Evolutionary conservation across 2,797 vertebrate genomes (phyloP).

Genomic region (Rhinichthys osculus): DNA sequence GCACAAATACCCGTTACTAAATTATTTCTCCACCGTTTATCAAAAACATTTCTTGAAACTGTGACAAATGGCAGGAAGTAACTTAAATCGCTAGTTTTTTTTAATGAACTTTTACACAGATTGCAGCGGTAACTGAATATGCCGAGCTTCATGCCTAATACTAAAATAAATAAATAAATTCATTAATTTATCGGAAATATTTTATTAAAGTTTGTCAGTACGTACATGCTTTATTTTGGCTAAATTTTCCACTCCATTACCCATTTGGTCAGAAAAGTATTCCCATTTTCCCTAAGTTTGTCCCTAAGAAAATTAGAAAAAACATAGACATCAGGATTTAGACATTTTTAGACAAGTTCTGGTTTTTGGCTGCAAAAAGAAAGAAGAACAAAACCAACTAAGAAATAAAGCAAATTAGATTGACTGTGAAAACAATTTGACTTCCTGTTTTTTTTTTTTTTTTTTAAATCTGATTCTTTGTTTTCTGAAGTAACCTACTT

Average conservation of each 20-base stretch:
- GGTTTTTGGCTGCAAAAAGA: background rate
- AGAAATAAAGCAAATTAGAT: background rate
- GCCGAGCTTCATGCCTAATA: no score
- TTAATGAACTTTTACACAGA: background rate
- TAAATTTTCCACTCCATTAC: background rate
- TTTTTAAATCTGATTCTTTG: background rate
- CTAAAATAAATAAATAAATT: no score
- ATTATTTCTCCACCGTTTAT: no score
- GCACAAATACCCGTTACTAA: background rate
- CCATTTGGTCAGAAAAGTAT: background rate
- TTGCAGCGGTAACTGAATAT: background rate
- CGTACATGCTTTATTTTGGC: background rate
- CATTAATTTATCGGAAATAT: background rate
- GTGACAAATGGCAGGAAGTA: background rate
- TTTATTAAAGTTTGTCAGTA: no score
- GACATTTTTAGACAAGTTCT: background rate
- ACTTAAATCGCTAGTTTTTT: accelerated
- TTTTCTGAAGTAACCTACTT: background rate
- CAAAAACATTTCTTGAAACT: background rate
- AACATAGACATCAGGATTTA: background rate
- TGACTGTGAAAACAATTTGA: background rate
- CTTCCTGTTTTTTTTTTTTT: no score
- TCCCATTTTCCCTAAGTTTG: background rate
- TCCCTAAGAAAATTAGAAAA: background rate
- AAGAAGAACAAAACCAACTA: background rate